Conservation (phyloP, 1,140 invertebrate species). For the Drosophila bipectinata region DNA sequence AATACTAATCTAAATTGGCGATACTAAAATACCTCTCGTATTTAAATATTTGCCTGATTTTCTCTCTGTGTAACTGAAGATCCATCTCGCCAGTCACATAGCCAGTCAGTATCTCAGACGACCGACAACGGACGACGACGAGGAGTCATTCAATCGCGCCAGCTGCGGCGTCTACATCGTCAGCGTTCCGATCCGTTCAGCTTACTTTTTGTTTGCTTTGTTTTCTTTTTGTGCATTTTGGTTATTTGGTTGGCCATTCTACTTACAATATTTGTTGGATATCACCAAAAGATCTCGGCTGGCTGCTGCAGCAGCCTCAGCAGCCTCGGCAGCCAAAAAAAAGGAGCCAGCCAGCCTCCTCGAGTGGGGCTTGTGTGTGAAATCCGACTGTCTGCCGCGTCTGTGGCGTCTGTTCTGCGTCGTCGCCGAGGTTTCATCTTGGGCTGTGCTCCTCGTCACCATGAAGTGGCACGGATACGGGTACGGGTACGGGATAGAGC, state of each 20-base stretch:
- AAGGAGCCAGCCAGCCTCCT: conserved; percentile 41
- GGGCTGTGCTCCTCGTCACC: conserved; percentile 57
- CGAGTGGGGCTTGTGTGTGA: conserved; percentile 72
- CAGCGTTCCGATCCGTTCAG: conserved; percentile 61
- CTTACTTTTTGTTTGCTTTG: conserved; percentile 44
- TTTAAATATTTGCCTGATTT: background rate
- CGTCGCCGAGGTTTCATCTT: conserved; percentile 38
- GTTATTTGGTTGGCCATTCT: conserved; percentile 70
- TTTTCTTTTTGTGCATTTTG: conserved; percentile 35
- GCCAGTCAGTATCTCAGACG: conserved; percentile 79
- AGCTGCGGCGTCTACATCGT: conserved; percentile 76
- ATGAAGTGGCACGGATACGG: conserved; percentile 58
- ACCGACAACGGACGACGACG: conserved; percentile 59
- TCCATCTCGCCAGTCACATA: conserved; percentile 44
- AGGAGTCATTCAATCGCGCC: conserved; percentile 80
- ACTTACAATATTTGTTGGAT: conserved; percentile 79
- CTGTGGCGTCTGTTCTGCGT: conserved; percentile 66
- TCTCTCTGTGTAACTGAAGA: conserved; percentile 21
- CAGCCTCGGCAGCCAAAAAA: conserved; percentile 33
- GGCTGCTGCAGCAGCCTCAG: conserved; percentile 63
- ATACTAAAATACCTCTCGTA: no score
- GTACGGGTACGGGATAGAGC: conserved; percentile 6
- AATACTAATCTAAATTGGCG: background rate
- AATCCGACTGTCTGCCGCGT: conserved; percentile 63
- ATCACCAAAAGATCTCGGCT: conserved; percentile 72